Percentiles rank a stretch among this genome's conserved stretches.
phyloP scores from a whole-genome alignment of 2,797 vertebrate genomes.

The Anguilla megastoma region DNA sequence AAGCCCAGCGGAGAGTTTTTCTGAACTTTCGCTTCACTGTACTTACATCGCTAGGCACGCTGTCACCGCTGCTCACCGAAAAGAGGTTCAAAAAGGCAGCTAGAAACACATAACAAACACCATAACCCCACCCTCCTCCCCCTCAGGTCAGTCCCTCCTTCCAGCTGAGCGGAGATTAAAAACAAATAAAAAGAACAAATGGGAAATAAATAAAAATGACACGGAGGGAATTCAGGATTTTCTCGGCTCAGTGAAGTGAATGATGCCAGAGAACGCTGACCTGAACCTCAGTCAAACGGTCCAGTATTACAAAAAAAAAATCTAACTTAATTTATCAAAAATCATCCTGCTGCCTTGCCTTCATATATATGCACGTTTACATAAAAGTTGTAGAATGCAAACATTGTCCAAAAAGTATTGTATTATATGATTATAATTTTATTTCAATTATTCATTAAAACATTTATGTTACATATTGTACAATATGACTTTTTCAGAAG shows the following conservation, averaged over 20 bases:
- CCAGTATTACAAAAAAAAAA: neutral
- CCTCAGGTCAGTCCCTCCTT: constrained; percentile 1
- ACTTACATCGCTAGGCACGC: neutral
- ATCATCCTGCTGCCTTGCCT: neutral
- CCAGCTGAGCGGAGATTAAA: constrained; percentile 4
- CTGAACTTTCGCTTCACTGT: constrained; percentile 4
- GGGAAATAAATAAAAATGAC: constrained; percentile 17
- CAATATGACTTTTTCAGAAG: neutral
- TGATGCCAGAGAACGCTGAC: neutral
- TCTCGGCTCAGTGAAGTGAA: neutral
- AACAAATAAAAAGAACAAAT: neutral
- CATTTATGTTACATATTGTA: neutral
- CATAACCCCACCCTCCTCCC: no score
- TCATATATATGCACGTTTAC: neutral
- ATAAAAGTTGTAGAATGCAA: neutral
- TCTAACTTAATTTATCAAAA: neutral
- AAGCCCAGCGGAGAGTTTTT: constrained; percentile 11
- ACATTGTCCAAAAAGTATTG: neutral
- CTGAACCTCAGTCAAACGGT: neutral
- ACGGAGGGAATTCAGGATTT: neutral
- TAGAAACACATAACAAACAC: neutral
- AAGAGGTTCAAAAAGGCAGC: neutral
- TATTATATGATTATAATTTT: neutral
- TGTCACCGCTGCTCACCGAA: neutral
- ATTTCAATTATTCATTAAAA: neutral